Conservation (phyloP, 1,140 invertebrate genomes). For the Globodera rostochiensis region DNA sequence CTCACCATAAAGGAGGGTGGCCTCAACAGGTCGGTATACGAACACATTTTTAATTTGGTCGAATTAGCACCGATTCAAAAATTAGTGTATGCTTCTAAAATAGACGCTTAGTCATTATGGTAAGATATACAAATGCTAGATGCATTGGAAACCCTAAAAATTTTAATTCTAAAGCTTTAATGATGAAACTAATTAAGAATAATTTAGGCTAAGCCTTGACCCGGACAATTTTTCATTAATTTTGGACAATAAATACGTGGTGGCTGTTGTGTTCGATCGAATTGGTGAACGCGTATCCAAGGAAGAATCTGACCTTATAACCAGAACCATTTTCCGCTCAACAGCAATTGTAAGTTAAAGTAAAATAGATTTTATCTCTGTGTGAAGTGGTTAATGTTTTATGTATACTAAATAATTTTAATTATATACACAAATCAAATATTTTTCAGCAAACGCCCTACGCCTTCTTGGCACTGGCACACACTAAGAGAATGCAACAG, state of each 20-base stretch:
- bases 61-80: too few species aligned
- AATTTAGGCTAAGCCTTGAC: not conserved
- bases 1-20: not conserved
- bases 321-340: not conserved
- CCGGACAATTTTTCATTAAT: not conserved
- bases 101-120: too few species aligned
- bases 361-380: not conserved
- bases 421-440: too few species aligned
- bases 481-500: not conserved
- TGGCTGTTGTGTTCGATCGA: not conserved
- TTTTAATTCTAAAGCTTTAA: too few species aligned
- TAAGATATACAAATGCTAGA: too few species aligned
- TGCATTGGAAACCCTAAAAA: too few species aligned
- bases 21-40: not conserved
- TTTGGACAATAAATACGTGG: not conserved
- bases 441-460: not conserved
- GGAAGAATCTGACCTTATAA: not conserved
- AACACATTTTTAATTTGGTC: too few species aligned
- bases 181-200: not conserved
- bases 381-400: too few species aligned
- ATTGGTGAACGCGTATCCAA: not conserved
- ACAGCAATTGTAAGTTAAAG: not conserved
- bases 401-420: too few species aligned
- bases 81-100: too few species aligned
- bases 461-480: not conserved